Evolutionary conservation across 2,888 invertebrate genomes (phyloP), one percentile per base, ranked within the genome.

Genomic region (Nemapogon koenigi): DNA sequence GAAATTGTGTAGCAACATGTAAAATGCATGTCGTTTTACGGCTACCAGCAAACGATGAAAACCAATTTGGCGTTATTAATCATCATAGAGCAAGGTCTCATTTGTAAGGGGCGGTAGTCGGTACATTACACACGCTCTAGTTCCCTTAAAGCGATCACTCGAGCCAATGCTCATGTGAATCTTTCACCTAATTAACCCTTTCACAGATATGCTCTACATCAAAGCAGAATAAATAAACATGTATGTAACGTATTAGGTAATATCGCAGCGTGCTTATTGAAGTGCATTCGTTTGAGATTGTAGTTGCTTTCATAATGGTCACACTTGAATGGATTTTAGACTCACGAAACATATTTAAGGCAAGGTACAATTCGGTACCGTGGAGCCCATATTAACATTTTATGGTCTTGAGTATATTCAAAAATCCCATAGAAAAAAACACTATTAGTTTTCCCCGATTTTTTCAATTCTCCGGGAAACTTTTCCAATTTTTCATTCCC

Each of bases 141-240:
- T 72, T 68, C 64, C 61, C 56, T 69, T 25, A 66, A 72, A 62
- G 50, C 54, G 72, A 73, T 75, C 66, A 67, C 55, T 53, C 65
- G 56, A 63, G 45, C 59, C 71, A 60, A 46, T 54, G 67, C 49
- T 48, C 55, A 55, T 57, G 61, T 64, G 68, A 65, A 66, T 67
- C 67, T 75, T 62, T 72, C 76, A 57, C 72, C 64, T 72, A 76
- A 75, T 78, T 78, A 76, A 62, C 68, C 64, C 63, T 69, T 66
- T 62, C 69, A 70, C 55, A 48, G 61, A 55, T 55, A 49, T 66
- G 61, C 62, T 46, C 56, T 58, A 62, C 70, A 64, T 78, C 76
- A 78, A 78, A 78, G 72, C 50, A 56, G 43, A 50, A 61, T 61
- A 63, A 66, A 71, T 71, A 75, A 68, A 72, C 61, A 48, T 51